phyloP scores from a whole-genome alignment of 2,888 invertebrate species.

The Stenchaetothrips biformis region DNA sequence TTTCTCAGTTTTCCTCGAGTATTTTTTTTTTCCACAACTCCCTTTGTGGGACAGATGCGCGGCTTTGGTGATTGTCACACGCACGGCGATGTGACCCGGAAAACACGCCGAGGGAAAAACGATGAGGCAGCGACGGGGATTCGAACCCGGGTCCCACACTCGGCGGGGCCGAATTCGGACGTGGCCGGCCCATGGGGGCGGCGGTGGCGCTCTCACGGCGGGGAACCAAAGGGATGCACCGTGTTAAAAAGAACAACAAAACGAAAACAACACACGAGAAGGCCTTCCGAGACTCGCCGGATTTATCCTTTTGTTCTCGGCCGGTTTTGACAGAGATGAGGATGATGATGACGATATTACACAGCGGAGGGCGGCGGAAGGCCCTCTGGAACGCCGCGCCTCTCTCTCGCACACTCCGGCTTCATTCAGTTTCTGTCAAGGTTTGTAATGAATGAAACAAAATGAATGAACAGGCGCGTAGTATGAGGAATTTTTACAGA shows the following conservation, averaged over 20 bases:
- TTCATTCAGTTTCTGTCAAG: constrained; percentile 23
- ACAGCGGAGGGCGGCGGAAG: not conserved
- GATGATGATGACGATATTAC: constrained; percentile 23
- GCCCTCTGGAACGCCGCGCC: too few species aligned
- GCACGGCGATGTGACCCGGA: not conserved
- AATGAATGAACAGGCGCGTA: not conserved
- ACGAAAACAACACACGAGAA: not conserved
- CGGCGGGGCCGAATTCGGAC: too few species aligned
- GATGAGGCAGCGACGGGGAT: too few species aligned
- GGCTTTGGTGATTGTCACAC: too few species aligned
- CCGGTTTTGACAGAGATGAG: constrained; percentile 14
- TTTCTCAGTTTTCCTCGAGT: not conserved
- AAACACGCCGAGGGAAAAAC: not conserved
- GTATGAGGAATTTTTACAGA: not conserved
- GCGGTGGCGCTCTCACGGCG: not conserved
- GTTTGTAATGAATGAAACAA: constrained; percentile 22
- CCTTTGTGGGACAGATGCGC: not conserved
- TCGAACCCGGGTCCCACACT: too few species aligned
- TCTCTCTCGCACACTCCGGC: not conserved
- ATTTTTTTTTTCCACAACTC: not conserved
- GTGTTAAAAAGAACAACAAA: constrained; percentile 3
- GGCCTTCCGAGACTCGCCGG: constrained; percentile 9
- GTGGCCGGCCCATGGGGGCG: not conserved
- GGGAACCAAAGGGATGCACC: not conserved
- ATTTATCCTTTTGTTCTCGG: constrained; percentile 9